phyloP scores from a whole-genome alignment of 2,888 invertebrate genomes.

The Drosophila lutescens region DNA sequence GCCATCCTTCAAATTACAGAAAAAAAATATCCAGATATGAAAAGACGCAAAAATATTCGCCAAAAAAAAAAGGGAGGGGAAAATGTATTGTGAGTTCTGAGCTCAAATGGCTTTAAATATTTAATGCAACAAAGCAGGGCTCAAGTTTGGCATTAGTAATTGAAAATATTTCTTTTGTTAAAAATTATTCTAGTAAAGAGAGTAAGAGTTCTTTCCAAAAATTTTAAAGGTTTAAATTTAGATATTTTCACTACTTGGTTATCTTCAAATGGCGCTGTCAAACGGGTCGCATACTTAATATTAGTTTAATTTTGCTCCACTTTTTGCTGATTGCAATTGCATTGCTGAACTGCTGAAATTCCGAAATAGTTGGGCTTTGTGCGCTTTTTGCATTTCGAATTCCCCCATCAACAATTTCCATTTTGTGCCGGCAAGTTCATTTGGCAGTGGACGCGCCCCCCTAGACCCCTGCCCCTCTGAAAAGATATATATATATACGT shows the following conservation, averaged over 20 bases:
- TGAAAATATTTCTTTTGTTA: neutral
- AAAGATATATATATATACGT: conserved; percentile 17
- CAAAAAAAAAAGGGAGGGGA: neutral
- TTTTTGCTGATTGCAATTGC: conserved; percentile 36
- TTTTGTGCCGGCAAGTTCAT: conserved; percentile 75
- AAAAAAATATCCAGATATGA: conserved; percentile 14
- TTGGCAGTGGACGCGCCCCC: conserved; percentile 58
- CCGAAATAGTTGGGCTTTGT: conserved; percentile 53
- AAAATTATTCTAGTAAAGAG: neutral
- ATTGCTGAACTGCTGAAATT: conserved; percentile 31
- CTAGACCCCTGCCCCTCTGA: neutral
- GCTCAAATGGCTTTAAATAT: conserved; percentile 31
- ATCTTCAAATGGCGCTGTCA: conserved; percentile 8
- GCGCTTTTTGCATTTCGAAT: conserved; percentile 59
- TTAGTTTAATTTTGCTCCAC: conserved; percentile 53
- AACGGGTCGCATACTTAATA: conserved; percentile 57
- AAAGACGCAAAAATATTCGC: conserved; percentile 13
- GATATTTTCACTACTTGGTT: neutral
- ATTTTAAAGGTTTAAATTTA: no score
- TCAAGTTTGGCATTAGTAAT: neutral
- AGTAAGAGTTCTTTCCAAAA: no score
- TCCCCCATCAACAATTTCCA: conserved; percentile 70
- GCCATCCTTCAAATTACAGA: conserved; percentile 43
- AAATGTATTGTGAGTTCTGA: conserved; percentile 9
- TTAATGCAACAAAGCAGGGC: conserved; percentile 5